A percentile compares a stretch with the other conserved stretches of the same genome.
These are phyloP conservation scores for Gymnarchus niloticus DNA, from an alignment of 2,113 vertebrate genomes.

Conservation along the genomic window DNA sequence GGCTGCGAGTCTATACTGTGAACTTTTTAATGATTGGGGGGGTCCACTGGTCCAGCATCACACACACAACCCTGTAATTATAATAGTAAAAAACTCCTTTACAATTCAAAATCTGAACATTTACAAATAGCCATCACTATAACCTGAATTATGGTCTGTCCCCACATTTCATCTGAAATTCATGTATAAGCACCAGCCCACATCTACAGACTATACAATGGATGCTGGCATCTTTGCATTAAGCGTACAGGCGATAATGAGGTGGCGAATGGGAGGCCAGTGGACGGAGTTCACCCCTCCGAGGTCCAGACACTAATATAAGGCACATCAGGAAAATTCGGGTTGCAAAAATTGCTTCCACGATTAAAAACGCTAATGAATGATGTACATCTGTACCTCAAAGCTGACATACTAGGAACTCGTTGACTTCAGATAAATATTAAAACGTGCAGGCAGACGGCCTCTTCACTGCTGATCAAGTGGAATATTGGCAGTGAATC, in stretches of 20 bases:
- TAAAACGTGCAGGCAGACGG: background rate
- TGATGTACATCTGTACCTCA: background rate
- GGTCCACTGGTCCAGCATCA: no score
- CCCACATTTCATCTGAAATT: background rate
- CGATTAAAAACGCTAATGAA: background rate
- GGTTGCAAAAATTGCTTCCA: background rate
- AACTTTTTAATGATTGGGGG: background rate
- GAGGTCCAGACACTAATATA: background rate
- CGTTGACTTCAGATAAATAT: background rate
- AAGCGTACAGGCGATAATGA: background rate
- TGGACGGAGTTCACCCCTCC: background rate
- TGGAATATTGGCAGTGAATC: background rate
- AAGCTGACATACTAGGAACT: background rate
- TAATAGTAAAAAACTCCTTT: no score
- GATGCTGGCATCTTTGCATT: background rate
- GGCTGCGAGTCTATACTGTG: background rate
- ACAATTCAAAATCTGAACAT: no score
- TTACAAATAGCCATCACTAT: background rate
- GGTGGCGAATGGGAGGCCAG: background rate
- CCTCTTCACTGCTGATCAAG: no score
- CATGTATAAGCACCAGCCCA: background rate
- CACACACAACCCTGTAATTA: no score
- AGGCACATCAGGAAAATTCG: background rate
- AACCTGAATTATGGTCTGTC: background rate
- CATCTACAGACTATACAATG: background rate